Conservation (phyloP, 1,140 invertebrate species). For the Trichonephila inaurata region DNA sequence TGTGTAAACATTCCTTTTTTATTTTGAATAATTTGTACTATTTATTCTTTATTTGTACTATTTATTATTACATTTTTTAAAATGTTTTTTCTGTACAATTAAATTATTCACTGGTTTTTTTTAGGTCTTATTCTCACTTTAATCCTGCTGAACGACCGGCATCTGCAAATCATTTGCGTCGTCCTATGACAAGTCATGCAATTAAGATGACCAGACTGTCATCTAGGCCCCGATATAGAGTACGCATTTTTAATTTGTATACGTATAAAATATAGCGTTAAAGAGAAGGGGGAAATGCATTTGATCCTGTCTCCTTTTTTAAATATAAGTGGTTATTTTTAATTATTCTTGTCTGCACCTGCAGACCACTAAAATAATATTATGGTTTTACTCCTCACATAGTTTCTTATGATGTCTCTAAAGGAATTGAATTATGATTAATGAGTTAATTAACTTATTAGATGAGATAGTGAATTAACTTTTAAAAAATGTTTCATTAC, state of each 20-base stretch:
- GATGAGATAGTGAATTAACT: too few relatives aligned
- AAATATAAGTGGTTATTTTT: too few relatives aligned
- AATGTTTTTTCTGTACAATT: neutral
- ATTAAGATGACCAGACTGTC: conserved; percentile 37
- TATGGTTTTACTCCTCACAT: too few relatives aligned
- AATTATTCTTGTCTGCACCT: too few relatives aligned
- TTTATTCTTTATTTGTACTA: too few relatives aligned
- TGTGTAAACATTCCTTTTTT: conserved; percentile 1
- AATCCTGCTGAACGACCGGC: conserved; percentile 63
- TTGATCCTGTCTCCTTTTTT: too few relatives aligned
- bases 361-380: too few relatives aligned
- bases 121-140: conserved; percentile 61
- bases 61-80: neutral
- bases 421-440: too few relatives aligned
- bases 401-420: too few relatives aligned
- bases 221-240: conserved; percentile 46
- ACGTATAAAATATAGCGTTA: neutral
- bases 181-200: conserved; percentile 57
- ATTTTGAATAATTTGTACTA: too few relatives aligned
- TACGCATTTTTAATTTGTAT: neutral
- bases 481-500: too few relatives aligned
- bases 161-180: conserved; percentile 35
- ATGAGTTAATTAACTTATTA: too few relatives aligned
- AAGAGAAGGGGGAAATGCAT: neutral
- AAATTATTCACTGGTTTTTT: neutral